Base-by-base conservation (phyloP, 2,797 vertebrate species). In the Channa striata region DNA sequence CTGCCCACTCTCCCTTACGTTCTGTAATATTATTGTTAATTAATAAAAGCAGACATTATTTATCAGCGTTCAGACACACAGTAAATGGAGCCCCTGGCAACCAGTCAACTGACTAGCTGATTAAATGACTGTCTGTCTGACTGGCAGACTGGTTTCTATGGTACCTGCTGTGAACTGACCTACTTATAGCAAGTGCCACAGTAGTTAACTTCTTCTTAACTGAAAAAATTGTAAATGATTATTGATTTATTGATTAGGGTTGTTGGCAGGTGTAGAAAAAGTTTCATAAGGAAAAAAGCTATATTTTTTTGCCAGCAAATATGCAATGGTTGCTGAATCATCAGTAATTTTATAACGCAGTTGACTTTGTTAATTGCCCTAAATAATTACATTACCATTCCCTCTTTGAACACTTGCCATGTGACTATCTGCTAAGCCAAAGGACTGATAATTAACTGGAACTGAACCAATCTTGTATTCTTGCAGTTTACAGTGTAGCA, bases 21-120 rank as follows among this genome's bases (percentile, higher is more conserved):
- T 72, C 20, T 77, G 50, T 66, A 74, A 81, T 30, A 68, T 70
- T 64, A 54, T 74, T 64, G 53, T 59, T 66, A 57, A 84, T 84
- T 84, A 75, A 80, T 73, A 77, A 68, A 43, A 72, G 75, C 36
- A 70, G 54, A 59, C 68, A 75, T 81, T 77, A 80, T 65, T 76
- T 81, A 56, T 76, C 60, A 59, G 40, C 71, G 80, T 81, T 81
- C 61, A 52, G 64, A 72, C 66, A 46, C 58, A 70, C 72, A 69
- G 72, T 72, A 52, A 88, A 87, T 88, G 86, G 84, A 80, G 72
- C 34, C 47, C 25, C 79, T 88, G 81, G 86, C 79, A 83, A 44
- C 54, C 21, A 54, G 76, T 89, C 79, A 51, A 50, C 62, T 54
- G 61, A n/a, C 59, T 77, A 69, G 73, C 67, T 75, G 80, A 75